Evolutionary conservation across 2,113 vertebrate species (phyloP), one percentile per base, ranked within the genome.

Genomic region (Oreochromis tanganicae): DNA sequence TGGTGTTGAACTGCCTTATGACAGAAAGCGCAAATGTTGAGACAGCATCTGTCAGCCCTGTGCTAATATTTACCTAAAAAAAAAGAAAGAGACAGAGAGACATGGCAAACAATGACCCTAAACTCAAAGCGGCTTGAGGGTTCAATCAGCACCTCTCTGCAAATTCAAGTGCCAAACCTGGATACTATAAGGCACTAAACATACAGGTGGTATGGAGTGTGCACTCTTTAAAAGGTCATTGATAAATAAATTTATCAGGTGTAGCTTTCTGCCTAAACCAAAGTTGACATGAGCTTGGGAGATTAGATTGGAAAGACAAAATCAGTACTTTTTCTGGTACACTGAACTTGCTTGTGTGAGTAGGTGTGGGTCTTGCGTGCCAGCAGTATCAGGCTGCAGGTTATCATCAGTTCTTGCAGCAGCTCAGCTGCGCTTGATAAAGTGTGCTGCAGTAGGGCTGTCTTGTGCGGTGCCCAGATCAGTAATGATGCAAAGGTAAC

Each of bases 401-500:
- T 87, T 66, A 43, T 88, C 46, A 34, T 81, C 38, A 3, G 2
- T 21, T 63, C 32, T 63, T 16, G 38, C 19, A 13, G 50, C 21
- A 13, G 17, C 50, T 32, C 9, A 38, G 36, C 9, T 86, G 7
- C 32, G 17, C 80, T 48, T 56, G 9, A 12, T 48, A 43, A 85
- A 82, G 91, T 85, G 92, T 90, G 89, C 82, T 85, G 82, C 52
- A 86, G 82, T 17, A 55, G 85, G 88, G 87, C 59, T 29, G 86
- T 79, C 19, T 16, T 68, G 82, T 84, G 38, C 7, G 3, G 17
- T 32, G 16, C 34, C 46, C 12, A 24, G 54, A 78, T 54, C 57
- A 75, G 38, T 66, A 78, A 14, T 89, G 5, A 3, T 19, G 85
- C 48, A 82, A 54, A 48, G 38, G 84, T 21, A 10, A 10, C 71